These are phyloP conservation scores for Acipenser ruthenus DNA, from an alignment of 2,797 vertebrate species.

Conservation along the genomic window DNA sequence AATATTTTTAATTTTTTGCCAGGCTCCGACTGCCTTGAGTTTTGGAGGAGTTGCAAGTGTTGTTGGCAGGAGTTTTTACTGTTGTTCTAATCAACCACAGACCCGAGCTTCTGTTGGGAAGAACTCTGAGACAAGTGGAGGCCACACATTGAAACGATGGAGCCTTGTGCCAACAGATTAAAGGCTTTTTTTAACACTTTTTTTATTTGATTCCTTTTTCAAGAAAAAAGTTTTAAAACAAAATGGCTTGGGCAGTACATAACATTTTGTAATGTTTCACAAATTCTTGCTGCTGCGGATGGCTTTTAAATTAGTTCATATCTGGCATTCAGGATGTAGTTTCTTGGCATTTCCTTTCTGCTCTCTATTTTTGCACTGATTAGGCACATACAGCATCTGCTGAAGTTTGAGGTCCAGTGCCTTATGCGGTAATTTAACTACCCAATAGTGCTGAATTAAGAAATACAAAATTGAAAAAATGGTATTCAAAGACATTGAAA, in stretches of 20 bases:
- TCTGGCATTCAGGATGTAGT: conserved; percentile 31
- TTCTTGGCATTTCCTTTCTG: conserved; percentile 35
- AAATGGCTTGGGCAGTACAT: conserved; percentile 13
- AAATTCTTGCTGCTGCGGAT: conserved; percentile 42
- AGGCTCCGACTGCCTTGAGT: not conserved
- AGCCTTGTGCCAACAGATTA: conserved; percentile 26
- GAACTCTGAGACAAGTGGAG: conserved; percentile 28
- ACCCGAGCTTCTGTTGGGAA: conserved; percentile 26
- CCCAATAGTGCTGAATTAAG: too few relatives aligned
- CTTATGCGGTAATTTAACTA: too few relatives aligned
- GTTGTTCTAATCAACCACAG: conserved; percentile 16
- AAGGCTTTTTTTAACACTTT: conserved; percentile 15
- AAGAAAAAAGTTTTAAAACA: conserved; percentile 37
- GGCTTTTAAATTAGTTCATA: conserved; percentile 43
- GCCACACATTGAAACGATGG: conserved; percentile 10
- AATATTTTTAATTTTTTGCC: too few relatives aligned
- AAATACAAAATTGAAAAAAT: too few relatives aligned
- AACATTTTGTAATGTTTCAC: not conserved
- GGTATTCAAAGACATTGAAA: too few relatives aligned
- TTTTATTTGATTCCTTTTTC: not conserved
- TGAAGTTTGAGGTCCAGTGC: too few relatives aligned
- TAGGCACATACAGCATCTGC: not conserved
- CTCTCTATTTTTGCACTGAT: conserved; percentile 15
- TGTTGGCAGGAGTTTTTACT: conserved; percentile 2
- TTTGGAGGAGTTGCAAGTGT: not conserved